phyloP scores from a whole-genome alignment of 2,113 vertebrate species.

The Argyrosomus japonicus region DNA sequence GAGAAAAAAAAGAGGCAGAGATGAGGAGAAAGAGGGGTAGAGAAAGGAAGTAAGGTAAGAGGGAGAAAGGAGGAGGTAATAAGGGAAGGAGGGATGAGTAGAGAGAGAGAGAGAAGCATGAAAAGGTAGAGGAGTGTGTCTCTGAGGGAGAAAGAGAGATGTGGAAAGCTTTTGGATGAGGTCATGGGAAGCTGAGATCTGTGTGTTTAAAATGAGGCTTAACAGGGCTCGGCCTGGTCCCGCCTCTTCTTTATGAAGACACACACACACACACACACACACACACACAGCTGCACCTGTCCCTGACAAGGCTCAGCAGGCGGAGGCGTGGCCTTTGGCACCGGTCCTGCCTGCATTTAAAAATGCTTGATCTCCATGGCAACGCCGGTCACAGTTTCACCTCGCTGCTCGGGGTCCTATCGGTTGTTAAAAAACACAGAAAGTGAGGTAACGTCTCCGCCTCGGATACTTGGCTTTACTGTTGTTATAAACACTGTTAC shows the following conservation, averaged over 20 bases:
- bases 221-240: conserved; percentile 38
- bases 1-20: background rate
- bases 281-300: conserved; percentile 76
- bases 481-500: background rate
- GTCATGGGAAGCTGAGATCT: conserved; percentile 74
- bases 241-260: conserved; percentile 35
- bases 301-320: conserved; percentile 65
- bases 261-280: conserved; percentile 48
- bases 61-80: background rate
- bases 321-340: conserved; percentile 71
- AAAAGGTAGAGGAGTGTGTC: conserved; percentile 36
- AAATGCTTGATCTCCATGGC: conserved; percentile 60
- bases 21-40: background rate
- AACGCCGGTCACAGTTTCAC: conserved; percentile 52
- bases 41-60: background rate
- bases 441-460: conserved; percentile 26
- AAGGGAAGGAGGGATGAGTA: conserved; percentile 18
- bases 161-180: conserved; percentile 65
- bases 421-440: conserved; percentile 11
- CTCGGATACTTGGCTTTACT: background rate
- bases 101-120: conserved; percentile 24
- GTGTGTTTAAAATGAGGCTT: conserved; percentile 66
- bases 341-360: conserved; percentile 55
- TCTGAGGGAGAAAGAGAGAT: conserved; percentile 22
- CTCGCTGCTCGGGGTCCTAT: conserved; percentile 28